These are phyloP conservation scores for Hypotaenidia philippensis DNA, from an alignment of 2,797 vertebrate species.

Conservation along the genomic window DNA sequence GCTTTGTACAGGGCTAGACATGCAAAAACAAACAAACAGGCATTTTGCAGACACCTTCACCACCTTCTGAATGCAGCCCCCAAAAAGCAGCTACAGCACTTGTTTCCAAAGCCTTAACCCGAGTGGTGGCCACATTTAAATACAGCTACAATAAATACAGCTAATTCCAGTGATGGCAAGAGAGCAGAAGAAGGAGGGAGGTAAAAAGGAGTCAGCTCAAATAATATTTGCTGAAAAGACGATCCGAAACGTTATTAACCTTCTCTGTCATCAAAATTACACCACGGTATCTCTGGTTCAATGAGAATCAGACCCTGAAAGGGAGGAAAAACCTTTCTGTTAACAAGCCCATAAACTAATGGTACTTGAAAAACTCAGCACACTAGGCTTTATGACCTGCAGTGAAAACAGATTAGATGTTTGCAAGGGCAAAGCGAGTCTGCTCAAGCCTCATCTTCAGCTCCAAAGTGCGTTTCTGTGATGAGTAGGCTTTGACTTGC, in stretches of 20 bases:
- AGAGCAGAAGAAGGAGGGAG: background rate
- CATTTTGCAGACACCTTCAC: background rate
- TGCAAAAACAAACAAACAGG: background rate
- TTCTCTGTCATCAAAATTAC: slow-evolving; percentile 1
- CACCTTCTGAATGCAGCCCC: background rate
- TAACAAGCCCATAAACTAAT: slow-evolving; percentile 45
- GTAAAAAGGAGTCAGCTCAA: background rate
- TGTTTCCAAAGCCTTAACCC: background rate
- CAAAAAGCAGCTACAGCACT: background rate
- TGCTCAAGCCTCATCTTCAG: background rate
- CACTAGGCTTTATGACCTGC: background rate
- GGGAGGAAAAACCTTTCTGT: slow-evolving; percentile 7
- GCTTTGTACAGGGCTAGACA: background rate
- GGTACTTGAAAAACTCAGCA: background rate
- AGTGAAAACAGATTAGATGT: slow-evolving; percentile 4
- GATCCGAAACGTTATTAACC: background rate
- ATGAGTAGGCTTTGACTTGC: background rate
- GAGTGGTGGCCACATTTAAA: background rate
- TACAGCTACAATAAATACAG: background rate
- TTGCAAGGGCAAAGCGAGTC: background rate
- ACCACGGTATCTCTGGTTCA: background rate
- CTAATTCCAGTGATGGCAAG: background rate
- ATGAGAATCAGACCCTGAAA: slow-evolving; percentile 11
- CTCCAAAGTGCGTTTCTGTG: background rate
- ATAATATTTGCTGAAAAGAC: background rate